Evolutionary conservation across 37 sponge, comb jelly and placozoan genomes (phyloP).

Genomic region (Trichoplax adhaerens): DNA sequence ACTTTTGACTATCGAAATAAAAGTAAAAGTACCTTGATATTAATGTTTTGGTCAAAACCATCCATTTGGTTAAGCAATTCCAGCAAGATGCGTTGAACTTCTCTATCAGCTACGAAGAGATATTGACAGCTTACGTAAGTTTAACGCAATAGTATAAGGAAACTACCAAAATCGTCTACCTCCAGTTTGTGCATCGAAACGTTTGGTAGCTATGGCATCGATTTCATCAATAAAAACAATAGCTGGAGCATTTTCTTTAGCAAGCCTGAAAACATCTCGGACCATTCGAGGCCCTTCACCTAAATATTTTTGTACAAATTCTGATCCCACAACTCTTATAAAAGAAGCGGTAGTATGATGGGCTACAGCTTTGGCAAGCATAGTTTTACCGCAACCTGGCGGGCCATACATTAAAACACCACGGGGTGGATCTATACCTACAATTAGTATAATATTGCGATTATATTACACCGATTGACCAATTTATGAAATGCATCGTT

Average conservation of each 20-base stretch:
- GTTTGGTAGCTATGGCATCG: constrained; percentile 95
- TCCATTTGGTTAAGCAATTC: constrained; percentile 98
- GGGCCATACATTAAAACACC: constrained; percentile 98
- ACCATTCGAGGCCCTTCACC: constrained; percentile 98
- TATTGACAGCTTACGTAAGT: not conserved
- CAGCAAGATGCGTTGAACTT: constrained; percentile 89
- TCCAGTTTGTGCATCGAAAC: constrained; percentile 98
- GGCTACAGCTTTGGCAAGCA: constrained; percentile 93
- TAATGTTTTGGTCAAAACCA: constrained; percentile 88
- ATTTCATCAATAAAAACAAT: constrained; percentile 99
- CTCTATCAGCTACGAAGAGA: constrained; percentile 64
- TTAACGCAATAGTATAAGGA: not conserved
- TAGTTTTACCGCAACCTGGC: constrained; percentile 97
- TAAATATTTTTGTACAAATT: constrained; percentile 98
- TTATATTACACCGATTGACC: too few relatives aligned
- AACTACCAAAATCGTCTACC: constrained; percentile 16
- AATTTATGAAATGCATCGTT: too few relatives aligned
- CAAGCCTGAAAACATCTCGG: constrained; percentile 88
- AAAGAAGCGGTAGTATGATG: constrained; percentile 30
- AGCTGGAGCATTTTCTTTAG: constrained; percentile 93
- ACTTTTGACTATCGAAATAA: not conserved
- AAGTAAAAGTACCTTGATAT: constrained; percentile 57
- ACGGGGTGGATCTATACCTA: constrained; percentile 84
- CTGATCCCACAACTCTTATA: constrained; percentile 81
- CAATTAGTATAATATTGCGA: too few relatives aligned